Evolutionary conservation across 1,140 invertebrate genomes (phyloP).

Genomic region (Achroia grisella): DNA sequence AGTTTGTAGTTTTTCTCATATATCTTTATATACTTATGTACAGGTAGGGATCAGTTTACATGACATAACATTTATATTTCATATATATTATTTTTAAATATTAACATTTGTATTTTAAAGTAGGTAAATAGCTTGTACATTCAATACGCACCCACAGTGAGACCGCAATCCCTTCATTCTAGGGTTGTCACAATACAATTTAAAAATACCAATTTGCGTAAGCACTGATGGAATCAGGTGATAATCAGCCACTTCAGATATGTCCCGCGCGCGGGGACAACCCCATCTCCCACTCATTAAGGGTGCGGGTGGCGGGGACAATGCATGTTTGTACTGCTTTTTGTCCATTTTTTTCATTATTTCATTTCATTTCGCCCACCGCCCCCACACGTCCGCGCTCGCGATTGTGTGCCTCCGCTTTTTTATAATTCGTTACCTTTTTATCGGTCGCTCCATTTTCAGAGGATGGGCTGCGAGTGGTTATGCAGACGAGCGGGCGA

Average conservation of each 20-base stretch:
- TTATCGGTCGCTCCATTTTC: constrained; percentile 72
- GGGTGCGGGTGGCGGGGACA: constrained; percentile 48
- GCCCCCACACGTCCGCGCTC: constrained; percentile 65
- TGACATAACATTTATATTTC: too few relatives aligned
- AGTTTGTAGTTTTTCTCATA: too few relatives aligned
- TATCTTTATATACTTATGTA: too few relatives aligned
- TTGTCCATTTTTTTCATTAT: constrained; percentile 73
- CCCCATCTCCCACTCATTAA: constrained; percentile 52
- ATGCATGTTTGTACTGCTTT: constrained; percentile 72
- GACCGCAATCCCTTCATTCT: too few relatives aligned
- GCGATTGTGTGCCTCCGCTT: constrained; percentile 68
- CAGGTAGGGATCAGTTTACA: too few relatives aligned
- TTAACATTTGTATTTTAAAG: too few relatives aligned
- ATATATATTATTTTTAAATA: too few relatives aligned
- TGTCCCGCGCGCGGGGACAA: constrained; percentile 29
- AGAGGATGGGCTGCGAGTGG: constrained; percentile 52
- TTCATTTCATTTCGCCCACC: constrained; percentile 72
- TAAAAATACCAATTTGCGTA: constrained; percentile 1
- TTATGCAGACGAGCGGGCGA: constrained; percentile 21
- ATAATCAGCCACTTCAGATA: constrained; percentile 65
- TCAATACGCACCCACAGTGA: too few relatives aligned
- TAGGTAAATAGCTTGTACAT: too few relatives aligned
- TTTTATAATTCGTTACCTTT: constrained; percentile 74
- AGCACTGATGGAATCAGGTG: constrained; percentile 58
- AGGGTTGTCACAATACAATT: too few relatives aligned